phyloP scores from a whole-genome alignment of 2,113 vertebrate genomes.

The Miniopterus natalensis region DNA sequence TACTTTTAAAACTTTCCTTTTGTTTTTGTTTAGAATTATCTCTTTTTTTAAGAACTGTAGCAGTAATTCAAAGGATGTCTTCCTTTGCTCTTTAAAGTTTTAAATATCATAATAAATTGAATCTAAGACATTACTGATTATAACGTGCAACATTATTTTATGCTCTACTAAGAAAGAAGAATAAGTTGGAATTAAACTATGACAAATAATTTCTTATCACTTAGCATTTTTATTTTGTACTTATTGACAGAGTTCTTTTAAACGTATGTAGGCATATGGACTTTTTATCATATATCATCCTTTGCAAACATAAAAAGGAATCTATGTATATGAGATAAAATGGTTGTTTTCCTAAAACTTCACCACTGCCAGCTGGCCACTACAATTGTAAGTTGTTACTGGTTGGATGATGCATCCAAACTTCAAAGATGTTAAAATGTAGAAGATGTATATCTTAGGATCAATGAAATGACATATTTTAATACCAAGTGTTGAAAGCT shows the following conservation, averaged over 20 bases:
- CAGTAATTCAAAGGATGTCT: slow-evolving; percentile 33
- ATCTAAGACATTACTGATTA: slow-evolving; percentile 43
- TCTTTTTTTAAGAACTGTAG: not conserved
- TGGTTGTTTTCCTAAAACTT: slow-evolving; percentile 63
- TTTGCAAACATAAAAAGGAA: slow-evolving; percentile 56
- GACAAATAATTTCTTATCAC: not conserved
- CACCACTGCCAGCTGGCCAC: not conserved
- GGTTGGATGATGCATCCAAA: slow-evolving; percentile 9
- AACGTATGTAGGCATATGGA: not conserved
- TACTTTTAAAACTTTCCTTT: slow-evolving; percentile 32
- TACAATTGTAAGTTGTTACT: slow-evolving; percentile 31
- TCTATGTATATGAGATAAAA: slow-evolving; percentile 41
- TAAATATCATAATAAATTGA: slow-evolving; percentile 55
- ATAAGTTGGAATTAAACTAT: slow-evolving; percentile 55
- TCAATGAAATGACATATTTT: slow-evolving; percentile 61
- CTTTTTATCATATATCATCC: slow-evolving; percentile 2
- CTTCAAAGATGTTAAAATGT: slow-evolving; percentile 52
- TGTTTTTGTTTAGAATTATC: slow-evolving; percentile 18
- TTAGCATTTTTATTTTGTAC: slow-evolving; percentile 61
- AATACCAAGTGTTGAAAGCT: slow-evolving; percentile 57
- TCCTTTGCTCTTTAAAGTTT: slow-evolving; percentile 45
- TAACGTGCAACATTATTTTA: slow-evolving; percentile 34
- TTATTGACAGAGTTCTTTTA: slow-evolving; percentile 44
- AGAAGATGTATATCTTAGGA: slow-evolving; percentile 12
- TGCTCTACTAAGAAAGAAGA: slow-evolving; percentile 38